Percentiles rank a stretch among this genome's conserved stretches.
phyloP scores from a whole-genome alignment of 2,888 invertebrate genomes.

The Agriotes lineatus region DNA sequence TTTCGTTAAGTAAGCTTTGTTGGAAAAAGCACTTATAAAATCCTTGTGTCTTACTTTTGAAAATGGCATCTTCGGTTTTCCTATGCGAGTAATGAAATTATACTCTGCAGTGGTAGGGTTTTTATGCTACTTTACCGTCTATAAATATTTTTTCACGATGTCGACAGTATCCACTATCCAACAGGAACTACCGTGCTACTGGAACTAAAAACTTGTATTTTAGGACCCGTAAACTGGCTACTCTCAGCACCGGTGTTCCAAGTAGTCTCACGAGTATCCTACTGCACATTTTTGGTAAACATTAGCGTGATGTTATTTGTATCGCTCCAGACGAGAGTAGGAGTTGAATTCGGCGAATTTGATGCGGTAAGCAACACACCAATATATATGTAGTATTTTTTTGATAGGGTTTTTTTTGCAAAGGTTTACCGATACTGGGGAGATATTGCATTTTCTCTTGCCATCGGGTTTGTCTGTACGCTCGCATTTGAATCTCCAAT shows the following conservation, averaged over 20 bases:
- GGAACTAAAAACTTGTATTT: too few relatives aligned
- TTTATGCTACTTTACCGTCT: too few relatives aligned
- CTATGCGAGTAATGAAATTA: too few relatives aligned
- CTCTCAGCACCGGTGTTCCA: conserved; percentile 6
- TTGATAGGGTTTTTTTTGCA: neutral
- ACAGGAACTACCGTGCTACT: too few relatives aligned
- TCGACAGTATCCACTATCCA: too few relatives aligned
- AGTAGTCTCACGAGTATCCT: conserved; percentile 20
- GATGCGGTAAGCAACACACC: neutral
- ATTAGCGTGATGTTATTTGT: conserved; percentile 7
- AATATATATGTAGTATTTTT: neutral
- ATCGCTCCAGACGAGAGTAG: conserved; percentile 21
- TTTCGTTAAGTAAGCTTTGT: too few relatives aligned
- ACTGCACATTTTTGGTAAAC: conserved; percentile 16
- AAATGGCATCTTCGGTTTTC: too few relatives aligned
- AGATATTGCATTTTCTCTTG: neutral
- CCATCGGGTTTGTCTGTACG: neutral
- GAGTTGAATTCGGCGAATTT: neutral
- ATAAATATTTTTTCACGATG: too few relatives aligned
- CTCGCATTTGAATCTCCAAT: neutral
- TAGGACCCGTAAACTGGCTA: conserved; percentile 14
- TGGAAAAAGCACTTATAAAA: too few relatives aligned
- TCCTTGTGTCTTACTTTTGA: too few relatives aligned
- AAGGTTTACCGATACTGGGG: neutral
- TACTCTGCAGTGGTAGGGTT: too few relatives aligned